Conservation (phyloP, 2,797 vertebrate species). For the Mormyrops boulengeri region DNA sequence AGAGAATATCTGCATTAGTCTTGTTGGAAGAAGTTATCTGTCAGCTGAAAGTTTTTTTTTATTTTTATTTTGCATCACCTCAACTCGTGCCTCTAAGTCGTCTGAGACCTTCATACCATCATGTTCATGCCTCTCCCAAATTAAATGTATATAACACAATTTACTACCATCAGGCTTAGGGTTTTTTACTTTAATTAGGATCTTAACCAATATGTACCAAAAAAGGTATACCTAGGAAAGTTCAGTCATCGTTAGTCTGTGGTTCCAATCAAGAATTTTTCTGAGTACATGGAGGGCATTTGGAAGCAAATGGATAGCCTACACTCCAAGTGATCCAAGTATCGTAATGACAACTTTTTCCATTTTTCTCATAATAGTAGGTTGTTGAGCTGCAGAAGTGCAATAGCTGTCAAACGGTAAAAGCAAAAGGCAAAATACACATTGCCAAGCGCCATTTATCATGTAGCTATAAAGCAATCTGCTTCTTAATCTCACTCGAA, state of each 20-base stretch:
- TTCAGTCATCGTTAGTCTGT: neutral
- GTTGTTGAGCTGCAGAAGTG: constrained; percentile 20
- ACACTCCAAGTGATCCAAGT: constrained; percentile 13
- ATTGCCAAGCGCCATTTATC: constrained; percentile 16
- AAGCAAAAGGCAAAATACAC: constrained; percentile 27
- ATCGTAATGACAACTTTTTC: constrained; percentile 15
- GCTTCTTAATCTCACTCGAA: neutral
- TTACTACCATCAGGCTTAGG: neutral
- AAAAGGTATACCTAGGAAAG: neutral
- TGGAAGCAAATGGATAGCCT: constrained; percentile 20
- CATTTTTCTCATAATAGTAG: constrained; percentile 27
- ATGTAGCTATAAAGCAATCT: constrained; percentile 2
- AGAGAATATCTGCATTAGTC: constrained; percentile 3
- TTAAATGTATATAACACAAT: neutral
- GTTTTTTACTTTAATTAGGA: neutral
- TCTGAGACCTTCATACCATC: neutral
- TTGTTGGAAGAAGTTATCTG: neutral
- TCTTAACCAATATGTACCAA: neutral
- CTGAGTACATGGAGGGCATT: neutral
- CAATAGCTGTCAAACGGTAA: constrained; percentile 16
- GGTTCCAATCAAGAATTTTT: constrained; percentile 6
- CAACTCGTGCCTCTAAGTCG: neutral
- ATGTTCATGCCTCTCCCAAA: neutral
- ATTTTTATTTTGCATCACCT: neutral
- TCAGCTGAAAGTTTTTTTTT: neutral